These are phyloP conservation scores for Prosopocoilus inquinatus DNA, from an alignment of 2,888 invertebrate genomes.

Conservation along the genomic window DNA sequence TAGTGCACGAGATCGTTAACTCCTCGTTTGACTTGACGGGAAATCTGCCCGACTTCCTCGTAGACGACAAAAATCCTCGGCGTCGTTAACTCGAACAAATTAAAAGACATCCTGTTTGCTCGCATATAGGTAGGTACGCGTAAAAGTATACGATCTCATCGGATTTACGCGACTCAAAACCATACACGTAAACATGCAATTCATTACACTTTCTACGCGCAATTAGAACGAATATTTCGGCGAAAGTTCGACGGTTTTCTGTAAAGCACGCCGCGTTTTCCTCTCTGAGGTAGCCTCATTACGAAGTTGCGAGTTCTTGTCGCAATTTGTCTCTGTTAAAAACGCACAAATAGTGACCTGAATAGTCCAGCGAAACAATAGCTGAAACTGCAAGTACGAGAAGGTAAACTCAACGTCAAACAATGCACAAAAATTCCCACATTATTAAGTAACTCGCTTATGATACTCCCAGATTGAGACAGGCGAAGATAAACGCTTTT, in stretches of 20 bases:
- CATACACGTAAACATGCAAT: neutral
- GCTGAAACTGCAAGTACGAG: conserved; percentile 3
- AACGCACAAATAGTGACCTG: neutral
- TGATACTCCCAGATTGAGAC: neutral
- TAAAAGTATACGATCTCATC: neutral
- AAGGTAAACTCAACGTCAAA: neutral
- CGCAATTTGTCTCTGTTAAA: neutral
- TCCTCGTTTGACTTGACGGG: neutral
- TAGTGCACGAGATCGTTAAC: conserved; percentile 5
- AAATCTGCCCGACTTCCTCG: conserved; percentile 2
- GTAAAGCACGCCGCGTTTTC: neutral
- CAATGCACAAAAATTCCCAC: neutral
- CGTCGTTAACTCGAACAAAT: conserved; percentile 1
- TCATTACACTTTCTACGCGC: neutral
- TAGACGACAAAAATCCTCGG: neutral
- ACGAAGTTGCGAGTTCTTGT: neutral
- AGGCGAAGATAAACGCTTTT: neutral
- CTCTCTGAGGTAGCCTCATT: neutral
- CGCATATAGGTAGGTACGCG: neutral
- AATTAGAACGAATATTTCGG: neutral
- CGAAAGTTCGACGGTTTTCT: neutral
- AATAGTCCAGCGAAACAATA: neutral
- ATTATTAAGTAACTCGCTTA: neutral
- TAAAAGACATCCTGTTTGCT: neutral
- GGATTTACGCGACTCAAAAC: neutral